Base-by-base conservation (phyloP, 2,113 vertebrate genomes). In the Paramormyrops kingsleyae region DNA sequence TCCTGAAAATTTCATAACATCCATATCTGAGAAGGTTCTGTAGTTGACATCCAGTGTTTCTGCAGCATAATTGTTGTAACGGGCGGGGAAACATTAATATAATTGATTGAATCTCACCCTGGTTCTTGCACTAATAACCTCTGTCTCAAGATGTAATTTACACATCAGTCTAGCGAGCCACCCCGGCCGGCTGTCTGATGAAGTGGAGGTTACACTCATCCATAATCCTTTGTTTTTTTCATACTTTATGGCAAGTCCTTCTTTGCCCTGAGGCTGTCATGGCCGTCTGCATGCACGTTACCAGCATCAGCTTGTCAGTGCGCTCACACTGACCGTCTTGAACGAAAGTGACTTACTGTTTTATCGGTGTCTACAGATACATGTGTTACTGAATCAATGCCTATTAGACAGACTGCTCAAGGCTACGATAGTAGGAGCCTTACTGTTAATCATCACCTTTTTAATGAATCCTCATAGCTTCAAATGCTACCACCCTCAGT, bases 1-100 rank as follows among this genome's bases (percentile, higher is more conserved):
- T 87, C 62, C 86, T 90, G 89, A 74, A 74, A 31, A 10, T 59
- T 31, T 90, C 46, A 87, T 74, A 85, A 90, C 17, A 42, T 87
- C n/a, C 8, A 62, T 89, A 56, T 85, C 19, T 80, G 74, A 56
- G 46, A 52, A 89, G 66, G 17, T 9, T 42, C 83, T 10, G 31
- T 0, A 59, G 42, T 56, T 42, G 77, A 89, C 50, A 50, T n/a
- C 83, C 83, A 84, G 21, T 21, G 83, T 21, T 47, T 47, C 39
- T 44, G 42, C 27, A 44, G 46, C 9, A 47, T 44, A 84, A 84
- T 24, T 46, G 83, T 8, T 44, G 83, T 84, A 56, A 46, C 24
- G n/a, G 53, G 35, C 9, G 87, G 39, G 17, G 8, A n/a, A 10
- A 21, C 46, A 47, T 84, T 84, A 15, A 62, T 27, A 46, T 47